Conservation (phyloP, 2,797 vertebrate genomes). For the Perdix hodgsoniae region DNA sequence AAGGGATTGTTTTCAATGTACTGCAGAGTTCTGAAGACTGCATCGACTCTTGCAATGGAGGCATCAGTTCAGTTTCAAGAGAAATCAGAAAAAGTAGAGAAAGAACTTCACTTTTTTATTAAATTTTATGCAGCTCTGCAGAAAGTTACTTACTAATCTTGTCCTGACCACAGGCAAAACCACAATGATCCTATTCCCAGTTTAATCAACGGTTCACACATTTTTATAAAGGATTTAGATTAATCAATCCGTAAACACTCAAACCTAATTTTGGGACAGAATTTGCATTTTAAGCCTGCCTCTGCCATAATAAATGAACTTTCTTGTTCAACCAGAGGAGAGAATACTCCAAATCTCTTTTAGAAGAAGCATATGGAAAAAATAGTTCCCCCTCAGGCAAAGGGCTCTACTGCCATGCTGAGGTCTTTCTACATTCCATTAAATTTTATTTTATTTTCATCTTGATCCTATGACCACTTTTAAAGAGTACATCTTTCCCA, state of each 20-base stretch:
- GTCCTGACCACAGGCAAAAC: neutral
- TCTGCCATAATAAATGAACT: neutral
- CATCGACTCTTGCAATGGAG: neutral
- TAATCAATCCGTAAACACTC: neutral
- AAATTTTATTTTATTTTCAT: slow-evolving; percentile 13
- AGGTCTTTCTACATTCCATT: slow-evolving; percentile 20
- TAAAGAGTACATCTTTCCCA: neutral
- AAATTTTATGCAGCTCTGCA: neutral
- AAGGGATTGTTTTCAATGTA: neutral
- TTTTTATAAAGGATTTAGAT: slow-evolving; percentile 6
- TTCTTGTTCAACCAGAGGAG: neutral
- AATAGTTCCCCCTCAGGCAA: slow-evolving; percentile 27
- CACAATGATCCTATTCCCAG: neutral
- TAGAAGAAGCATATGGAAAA: slow-evolving; percentile 10
- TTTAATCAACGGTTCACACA: slow-evolving; percentile 28
- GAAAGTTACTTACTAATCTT: neutral
- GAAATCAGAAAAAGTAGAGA: neutral
- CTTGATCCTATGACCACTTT: neutral
- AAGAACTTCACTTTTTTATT: neutral
- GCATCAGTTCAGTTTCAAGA: neutral
- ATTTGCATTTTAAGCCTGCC: slow-evolving; percentile 5
- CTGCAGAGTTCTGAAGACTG: neutral
- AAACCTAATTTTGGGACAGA: slow-evolving; percentile 2
- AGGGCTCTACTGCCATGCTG: slow-evolving; percentile 9
- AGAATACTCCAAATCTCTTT: neutral